Evolutionary conservation across 2,888 invertebrate species (phyloP).

Genomic region (Rhingia campestris): DNA sequence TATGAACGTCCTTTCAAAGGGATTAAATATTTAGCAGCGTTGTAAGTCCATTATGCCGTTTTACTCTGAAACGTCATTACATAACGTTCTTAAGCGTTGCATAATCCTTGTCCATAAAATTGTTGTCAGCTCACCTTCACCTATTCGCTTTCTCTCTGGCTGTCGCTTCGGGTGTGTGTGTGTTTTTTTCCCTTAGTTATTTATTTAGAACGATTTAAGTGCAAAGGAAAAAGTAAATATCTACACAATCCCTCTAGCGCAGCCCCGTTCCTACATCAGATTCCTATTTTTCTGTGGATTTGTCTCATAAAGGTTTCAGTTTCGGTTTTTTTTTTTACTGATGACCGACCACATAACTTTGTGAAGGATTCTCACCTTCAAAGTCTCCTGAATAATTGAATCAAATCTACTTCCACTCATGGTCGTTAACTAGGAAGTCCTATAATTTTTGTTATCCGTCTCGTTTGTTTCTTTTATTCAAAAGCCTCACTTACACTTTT

Average conservation of each 20-base stretch:
- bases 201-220: constrained; percentile 43
- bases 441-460: neutral
- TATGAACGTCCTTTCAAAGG: neutral
- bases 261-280: constrained; percentile 7
- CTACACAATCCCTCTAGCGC: neutral
- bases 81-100: constrained; percentile 3
- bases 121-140: constrained; percentile 7
- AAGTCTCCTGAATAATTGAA: constrained; percentile 51
- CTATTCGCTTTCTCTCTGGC: neutral
- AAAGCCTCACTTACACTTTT: constrained; percentile 1
- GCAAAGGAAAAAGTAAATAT: neutral
- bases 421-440: constrained; percentile 22
- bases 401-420: constrained; percentile 52
- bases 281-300: constrained; percentile 18
- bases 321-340: constrained; percentile 8
- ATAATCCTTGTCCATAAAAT: constrained; percentile 29
- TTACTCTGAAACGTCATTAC: constrained; percentile 9
- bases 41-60: constrained; percentile 1
- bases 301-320: constrained; percentile 3
- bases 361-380: constrained; percentile 35
- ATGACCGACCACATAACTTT: constrained; percentile 1
- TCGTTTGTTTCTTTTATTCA: constrained; percentile 11
- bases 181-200: constrained; percentile 7
- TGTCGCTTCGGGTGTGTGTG: neutral
- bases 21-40: constrained; percentile 5